Evolutionary conservation across 1,140 invertebrate genomes (phyloP).

Genomic region (Drosophila mayri): DNA sequence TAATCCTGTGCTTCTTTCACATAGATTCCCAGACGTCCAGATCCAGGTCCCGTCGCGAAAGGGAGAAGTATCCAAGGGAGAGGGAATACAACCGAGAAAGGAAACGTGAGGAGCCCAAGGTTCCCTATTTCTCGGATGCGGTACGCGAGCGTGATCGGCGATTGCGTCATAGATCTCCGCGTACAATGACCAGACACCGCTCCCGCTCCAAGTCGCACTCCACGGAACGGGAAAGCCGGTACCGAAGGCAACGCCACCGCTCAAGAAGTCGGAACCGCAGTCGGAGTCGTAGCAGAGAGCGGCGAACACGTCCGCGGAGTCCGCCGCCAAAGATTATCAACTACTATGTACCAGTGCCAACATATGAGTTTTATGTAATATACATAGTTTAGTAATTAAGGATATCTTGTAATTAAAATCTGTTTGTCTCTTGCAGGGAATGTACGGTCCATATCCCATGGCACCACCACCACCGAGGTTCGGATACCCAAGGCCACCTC

Average conservation of each 20-base stretch:
- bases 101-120: conserved; percentile 21
- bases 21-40: conserved; percentile 30
- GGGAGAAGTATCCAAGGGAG: conserved; percentile 10
- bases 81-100: conserved; percentile 4
- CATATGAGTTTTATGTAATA: conserved; percentile 53
- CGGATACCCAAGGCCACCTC: conserved; percentile 18
- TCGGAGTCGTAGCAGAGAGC: conserved; percentile 24
- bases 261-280: conserved; percentile 29
- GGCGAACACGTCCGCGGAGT: conserved; percentile 22
- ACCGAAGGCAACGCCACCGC: conserved; percentile 16
- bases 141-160: conserved; percentile 53
- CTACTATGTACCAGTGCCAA: conserved; percentile 64
- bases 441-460: conserved; percentile 43
- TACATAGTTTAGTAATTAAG: not conserved
- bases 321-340: conserved; percentile 58
- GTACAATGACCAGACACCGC: conserved; percentile 17
- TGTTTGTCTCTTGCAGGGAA: conserved; percentile 28
- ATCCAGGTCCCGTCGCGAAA: conserved; percentile 22
- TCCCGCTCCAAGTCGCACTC: conserved; percentile 40
- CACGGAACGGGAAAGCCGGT: conserved; percentile 10
- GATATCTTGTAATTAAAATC: not conserved
- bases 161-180: conserved; percentile 22
- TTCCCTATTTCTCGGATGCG: conserved; percentile 65
- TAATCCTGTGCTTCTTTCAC: conserved; percentile 20
- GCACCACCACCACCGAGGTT: conserved; percentile 13